These are phyloP conservation scores for Drosophila nr. medialis DNA, from an alignment of 2,888 invertebrate species.

Conservation along the genomic window DNA sequence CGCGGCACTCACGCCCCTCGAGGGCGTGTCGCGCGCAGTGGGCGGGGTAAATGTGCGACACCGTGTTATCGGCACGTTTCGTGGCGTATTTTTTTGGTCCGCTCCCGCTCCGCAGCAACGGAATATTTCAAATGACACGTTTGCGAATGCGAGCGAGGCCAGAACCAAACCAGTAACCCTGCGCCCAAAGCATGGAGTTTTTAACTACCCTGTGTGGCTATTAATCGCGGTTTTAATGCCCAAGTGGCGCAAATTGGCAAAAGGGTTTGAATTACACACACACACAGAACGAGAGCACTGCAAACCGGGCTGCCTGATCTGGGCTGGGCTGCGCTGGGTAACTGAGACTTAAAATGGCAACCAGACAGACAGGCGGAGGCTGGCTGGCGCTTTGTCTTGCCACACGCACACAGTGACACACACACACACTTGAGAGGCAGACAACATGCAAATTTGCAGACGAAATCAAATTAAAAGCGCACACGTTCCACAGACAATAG, in stretches of 20 bases:
- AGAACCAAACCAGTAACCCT: slow-evolving; percentile 12
- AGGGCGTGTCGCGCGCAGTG: slow-evolving; percentile 35
- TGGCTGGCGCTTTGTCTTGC: slow-evolving; percentile 32
- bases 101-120: slow-evolving; percentile 42
- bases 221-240: slow-evolving; percentile 80
- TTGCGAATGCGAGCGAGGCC: slow-evolving; percentile 51
- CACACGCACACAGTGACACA: neutral
- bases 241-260: slow-evolving; percentile 78
- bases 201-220: slow-evolving; percentile 76
- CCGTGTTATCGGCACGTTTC: slow-evolving; percentile 83
- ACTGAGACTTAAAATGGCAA: slow-evolving; percentile 30
- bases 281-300: slow-evolving; percentile 7
- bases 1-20: slow-evolving; percentile 6
- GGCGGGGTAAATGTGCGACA: slow-evolving; percentile 70
- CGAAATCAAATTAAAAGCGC: slow-evolving; percentile 76
- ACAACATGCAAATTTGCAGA: slow-evolving; percentile 74
- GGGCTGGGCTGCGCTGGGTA: neutral
- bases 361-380: slow-evolving; percentile 22
- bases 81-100: slow-evolving; percentile 52
- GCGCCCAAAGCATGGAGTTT: slow-evolving; percentile 32
- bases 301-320: neutral
- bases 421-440: slow-evolving; percentile 29
- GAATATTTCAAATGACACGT: slow-evolving; percentile 79
- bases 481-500: slow-evolving; percentile 58
- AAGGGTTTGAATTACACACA: slow-evolving; percentile 69